Evolutionary conservation across 1,140 invertebrate species (phyloP).

Genomic region (Drosophila orena): DNA sequence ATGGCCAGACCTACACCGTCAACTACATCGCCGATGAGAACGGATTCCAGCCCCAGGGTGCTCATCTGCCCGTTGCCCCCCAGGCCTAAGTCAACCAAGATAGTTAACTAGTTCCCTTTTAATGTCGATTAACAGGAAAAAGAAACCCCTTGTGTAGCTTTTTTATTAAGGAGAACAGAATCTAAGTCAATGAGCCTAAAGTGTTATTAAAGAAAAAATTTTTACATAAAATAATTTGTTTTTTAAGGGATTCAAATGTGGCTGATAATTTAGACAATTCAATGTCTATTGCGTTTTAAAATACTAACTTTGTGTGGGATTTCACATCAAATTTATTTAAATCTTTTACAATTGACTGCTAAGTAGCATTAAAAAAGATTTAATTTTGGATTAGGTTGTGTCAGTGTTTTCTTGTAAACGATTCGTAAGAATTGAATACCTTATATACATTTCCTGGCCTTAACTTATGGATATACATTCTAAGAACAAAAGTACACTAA

Average conservation of each 20-base stretch:
- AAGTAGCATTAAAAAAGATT: too few species aligned
- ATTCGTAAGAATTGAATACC: too few species aligned
- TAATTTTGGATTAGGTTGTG: too few species aligned
- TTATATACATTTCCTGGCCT: too few species aligned
- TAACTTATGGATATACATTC: too few species aligned
- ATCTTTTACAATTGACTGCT: too few species aligned
- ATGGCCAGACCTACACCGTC: constrained; percentile 88
- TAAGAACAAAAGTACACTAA: too few species aligned
- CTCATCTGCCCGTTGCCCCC: constrained; percentile 87
- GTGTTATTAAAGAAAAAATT: constrained; percentile 26
- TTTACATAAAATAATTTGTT: constrained; percentile 4
- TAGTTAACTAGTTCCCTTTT: constrained; percentile 16
- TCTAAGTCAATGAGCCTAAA: constrained; percentile 6
- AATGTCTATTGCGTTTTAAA: too few species aligned
- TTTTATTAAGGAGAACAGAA: background rate
- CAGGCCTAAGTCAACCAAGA: constrained; percentile 27
- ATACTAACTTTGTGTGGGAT: too few species aligned
- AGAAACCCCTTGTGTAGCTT: background rate
- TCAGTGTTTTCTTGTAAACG: too few species aligned
- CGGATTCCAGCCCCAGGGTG: constrained; percentile 90
- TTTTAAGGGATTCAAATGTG: background rate
- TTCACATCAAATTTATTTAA: too few species aligned
- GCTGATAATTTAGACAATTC: too few species aligned
- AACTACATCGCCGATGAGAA: constrained; percentile 91
- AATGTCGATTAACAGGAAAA: constrained; percentile 2